Base-by-base conservation (phyloP, 2,888 invertebrate species). In the Stramonita haemastoma region DNA sequence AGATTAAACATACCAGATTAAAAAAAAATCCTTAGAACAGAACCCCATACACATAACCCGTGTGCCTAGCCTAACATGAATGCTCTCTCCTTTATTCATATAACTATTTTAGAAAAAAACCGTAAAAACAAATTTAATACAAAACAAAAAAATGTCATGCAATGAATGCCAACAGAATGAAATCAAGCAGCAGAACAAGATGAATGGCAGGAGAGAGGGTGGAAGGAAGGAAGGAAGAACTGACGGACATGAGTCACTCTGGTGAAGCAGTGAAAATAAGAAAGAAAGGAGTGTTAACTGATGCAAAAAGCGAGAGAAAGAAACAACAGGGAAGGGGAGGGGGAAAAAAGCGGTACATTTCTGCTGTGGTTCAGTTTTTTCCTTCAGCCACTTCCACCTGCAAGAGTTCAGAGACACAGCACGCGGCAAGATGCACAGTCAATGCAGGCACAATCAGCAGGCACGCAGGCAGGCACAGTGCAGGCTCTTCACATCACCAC, bases 361-460 rank as follows among this genome's bases (percentile, higher is more conserved):
- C 36, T 73, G 34, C 73, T 56, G 87, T 87, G 36, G 56, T 46
- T 87, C 15, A 73, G 73, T 73, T 73, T 36, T n/a, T 22, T 89
- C 89, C 77, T 89, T 89, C 84, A 70, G 85, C 60, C 85, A 84
- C 56, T 84, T 84, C 89, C 85, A 77, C 73, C 89, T 89, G 89
- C 46, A 85, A 89, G 85, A 66, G 1, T 32, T 85, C 32, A 85
- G 11, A 79, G 46, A 84, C 29, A 32, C 77, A n/a, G 32, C 13
- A 32, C 77, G 13, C 46, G 46, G n/a, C 36, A 73, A 57, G 60
- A 66, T 56, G 66, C 56, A 66, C 34, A 19, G 26, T 19, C 86
- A 86, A 66, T 60, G 66, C 85, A 60, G 13, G 77, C 32, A 19
- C 56, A 84, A 57, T 22, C 36, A 83, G 46, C 26, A 19, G 26